These are phyloP conservation scores for Heterodera schachtii DNA, from an alignment of 1,140 invertebrate species.

Conservation along the genomic window DNA sequence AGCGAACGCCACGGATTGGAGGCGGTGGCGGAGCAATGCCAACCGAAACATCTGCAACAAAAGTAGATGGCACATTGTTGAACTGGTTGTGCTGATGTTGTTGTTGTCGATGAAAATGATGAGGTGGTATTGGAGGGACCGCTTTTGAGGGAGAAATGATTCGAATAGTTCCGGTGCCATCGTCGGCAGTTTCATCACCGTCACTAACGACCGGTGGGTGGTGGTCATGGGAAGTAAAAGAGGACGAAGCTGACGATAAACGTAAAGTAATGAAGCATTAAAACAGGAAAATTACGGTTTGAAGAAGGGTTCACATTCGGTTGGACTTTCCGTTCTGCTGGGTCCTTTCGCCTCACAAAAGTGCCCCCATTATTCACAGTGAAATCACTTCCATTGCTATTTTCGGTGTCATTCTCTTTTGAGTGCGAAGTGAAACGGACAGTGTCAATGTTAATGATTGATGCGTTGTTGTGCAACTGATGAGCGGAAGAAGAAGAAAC, in stretches of 20 bases:
- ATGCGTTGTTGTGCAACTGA: slow-evolving; percentile 24
- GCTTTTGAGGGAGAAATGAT: neutral
- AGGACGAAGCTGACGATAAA: slow-evolving; percentile 1
- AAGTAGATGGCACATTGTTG: neutral
- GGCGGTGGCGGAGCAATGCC: slow-evolving; percentile 8
- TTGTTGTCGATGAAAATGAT: slow-evolving; percentile 10
- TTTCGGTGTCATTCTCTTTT: neutral
- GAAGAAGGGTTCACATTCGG: neutral
- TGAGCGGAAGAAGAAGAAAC: slow-evolving; percentile 30
- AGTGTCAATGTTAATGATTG: slow-evolving; percentile 31
- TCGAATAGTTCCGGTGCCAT: neutral
- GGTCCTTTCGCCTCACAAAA: neutral
- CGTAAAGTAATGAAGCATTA: no score
- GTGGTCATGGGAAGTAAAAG: neutral
- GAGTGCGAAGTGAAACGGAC: slow-evolving; percentile 6
- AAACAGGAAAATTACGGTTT: neutral
- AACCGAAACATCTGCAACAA: neutral
- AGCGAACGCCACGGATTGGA: slow-evolving; percentile 7
- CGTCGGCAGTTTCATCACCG: neutral
- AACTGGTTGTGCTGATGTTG: neutral
- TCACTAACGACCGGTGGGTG: neutral
- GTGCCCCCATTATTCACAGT: slow-evolving; percentile 2
- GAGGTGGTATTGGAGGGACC: neutral
- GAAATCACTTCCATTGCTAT: neutral
- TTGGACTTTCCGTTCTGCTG: neutral